Percentiles rank a stretch among this genome's conserved stretches.
Conservation (phyloP, 2,113 vertebrate species). For the Pionites leucogaster region DNA sequence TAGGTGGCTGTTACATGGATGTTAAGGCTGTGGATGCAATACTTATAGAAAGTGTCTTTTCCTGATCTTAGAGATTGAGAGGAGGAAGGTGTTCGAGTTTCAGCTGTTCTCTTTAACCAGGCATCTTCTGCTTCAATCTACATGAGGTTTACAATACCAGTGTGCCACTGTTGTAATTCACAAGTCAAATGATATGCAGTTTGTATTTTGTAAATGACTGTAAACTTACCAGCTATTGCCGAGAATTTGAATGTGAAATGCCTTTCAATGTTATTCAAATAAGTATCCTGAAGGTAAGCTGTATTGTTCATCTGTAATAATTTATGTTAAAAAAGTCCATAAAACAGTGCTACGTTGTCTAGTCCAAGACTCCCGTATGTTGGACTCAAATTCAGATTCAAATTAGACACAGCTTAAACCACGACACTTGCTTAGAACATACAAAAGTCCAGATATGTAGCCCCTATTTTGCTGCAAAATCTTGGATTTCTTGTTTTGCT, state of each 20-base stretch:
- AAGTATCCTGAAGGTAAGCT: background rate
- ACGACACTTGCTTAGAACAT: background rate
- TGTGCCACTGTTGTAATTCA: background rate
- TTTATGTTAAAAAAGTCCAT: background rate
- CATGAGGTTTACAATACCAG: background rate
- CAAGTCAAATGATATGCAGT: background rate
- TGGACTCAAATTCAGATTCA: background rate
- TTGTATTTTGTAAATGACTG: background rate
- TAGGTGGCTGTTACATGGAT: background rate
- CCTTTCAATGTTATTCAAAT: background rate
- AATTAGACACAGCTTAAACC: background rate
- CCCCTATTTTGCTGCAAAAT: background rate
- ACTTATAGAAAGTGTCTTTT: background rate
- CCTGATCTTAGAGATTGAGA: background rate
- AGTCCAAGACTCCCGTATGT: fast-evolving
- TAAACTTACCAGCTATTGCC: background rate
- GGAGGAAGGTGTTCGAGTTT: background rate
- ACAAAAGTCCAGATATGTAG: background rate
- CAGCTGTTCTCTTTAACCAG: background rate
- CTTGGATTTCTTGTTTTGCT: background rate
- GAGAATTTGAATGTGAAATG: background rate
- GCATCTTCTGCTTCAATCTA: background rate
- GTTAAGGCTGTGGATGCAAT: background rate
- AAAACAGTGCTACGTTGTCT: background rate
- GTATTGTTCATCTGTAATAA: background rate